phyloP scores from a whole-genome alignment of 1,140 invertebrate species.

The Rhagoletis pomonella region DNA sequence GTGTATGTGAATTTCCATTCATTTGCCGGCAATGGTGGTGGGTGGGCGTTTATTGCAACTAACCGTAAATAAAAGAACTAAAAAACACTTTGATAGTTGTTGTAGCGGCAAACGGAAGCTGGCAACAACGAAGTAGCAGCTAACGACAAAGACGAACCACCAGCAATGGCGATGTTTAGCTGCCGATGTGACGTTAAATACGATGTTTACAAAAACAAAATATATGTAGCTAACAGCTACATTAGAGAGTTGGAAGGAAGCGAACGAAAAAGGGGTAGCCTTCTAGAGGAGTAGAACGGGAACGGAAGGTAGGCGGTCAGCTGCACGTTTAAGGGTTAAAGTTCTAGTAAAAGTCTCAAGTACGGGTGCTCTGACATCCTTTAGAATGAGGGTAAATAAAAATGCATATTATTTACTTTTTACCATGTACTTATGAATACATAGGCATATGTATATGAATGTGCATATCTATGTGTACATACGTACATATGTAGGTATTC shows the following conservation, averaged over 20 bases:
- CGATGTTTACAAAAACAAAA: neutral
- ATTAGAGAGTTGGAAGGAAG: neutral
- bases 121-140: neutral
- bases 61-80: slow-evolving; percentile 8
- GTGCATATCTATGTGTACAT: too few relatives aligned
- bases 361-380: neutral
- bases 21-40: slow-evolving; percentile 22
- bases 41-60: slow-evolving; percentile 29
- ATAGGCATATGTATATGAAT: too few relatives aligned
- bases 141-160: neutral
- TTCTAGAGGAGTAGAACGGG: too few relatives aligned
- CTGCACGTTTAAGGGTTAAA: slow-evolving; percentile 11
- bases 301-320: neutral
- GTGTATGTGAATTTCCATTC: neutral
- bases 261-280: neutral
- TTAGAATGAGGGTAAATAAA: too few relatives aligned
- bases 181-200: slow-evolving; percentile 5
- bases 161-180: neutral
- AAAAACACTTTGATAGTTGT: neutral
- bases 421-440: too few relatives aligned
- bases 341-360: slow-evolving; percentile 15
- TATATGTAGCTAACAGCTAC: neutral
- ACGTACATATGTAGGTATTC: too few relatives aligned
- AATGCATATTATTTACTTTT: too few relatives aligned
- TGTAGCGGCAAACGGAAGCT: slow-evolving; percentile 31